These are phyloP conservation scores for Peromyscus nudipes DNA, from an alignment of 2,797 vertebrate genomes.

Conservation along the genomic window DNA sequence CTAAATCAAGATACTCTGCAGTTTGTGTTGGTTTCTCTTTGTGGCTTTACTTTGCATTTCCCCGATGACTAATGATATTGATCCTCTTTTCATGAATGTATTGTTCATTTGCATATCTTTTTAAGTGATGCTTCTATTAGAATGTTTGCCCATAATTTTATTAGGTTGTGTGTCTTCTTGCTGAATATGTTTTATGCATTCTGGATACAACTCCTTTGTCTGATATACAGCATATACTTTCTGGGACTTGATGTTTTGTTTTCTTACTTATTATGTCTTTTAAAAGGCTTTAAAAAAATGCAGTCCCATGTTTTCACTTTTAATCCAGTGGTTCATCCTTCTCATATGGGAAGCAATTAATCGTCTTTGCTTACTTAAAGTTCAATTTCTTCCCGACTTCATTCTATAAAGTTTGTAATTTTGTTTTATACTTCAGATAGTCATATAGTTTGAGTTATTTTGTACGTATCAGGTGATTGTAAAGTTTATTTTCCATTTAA, in stretches of 20 bases:
- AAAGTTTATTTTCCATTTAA: background rate
- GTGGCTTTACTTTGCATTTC: constrained; percentile 66
- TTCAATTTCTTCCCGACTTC: background rate
- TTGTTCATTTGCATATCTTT: constrained; percentile 73
- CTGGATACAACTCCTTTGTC: constrained; percentile 26
- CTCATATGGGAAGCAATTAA: background rate
- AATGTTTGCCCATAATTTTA: constrained; percentile 62
- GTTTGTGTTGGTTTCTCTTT: constrained; percentile 48
- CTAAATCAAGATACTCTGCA: constrained; percentile 42
- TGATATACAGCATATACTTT: constrained; percentile 36
- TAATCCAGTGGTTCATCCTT: constrained; percentile 24
- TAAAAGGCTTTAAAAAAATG: constrained; percentile 3
- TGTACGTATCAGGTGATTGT: background rate
- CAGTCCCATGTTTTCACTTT: background rate
- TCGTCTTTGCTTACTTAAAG: background rate
- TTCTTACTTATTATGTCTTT: constrained; percentile 55
- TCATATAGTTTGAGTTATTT: background rate
- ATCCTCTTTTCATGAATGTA: constrained; percentile 63
- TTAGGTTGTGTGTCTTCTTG: constrained; percentile 7
- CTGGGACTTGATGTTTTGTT: constrained; percentile 39
- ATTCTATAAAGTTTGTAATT: constrained; percentile 18
- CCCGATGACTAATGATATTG: constrained; percentile 51
- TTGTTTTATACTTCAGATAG: background rate
- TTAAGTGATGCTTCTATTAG: constrained; percentile 59
- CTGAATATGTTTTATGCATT: constrained; percentile 14